Base-by-base conservation (phyloP, 35 echinoderm and acorn worm genomes). In the Antedon bifida region DNA sequence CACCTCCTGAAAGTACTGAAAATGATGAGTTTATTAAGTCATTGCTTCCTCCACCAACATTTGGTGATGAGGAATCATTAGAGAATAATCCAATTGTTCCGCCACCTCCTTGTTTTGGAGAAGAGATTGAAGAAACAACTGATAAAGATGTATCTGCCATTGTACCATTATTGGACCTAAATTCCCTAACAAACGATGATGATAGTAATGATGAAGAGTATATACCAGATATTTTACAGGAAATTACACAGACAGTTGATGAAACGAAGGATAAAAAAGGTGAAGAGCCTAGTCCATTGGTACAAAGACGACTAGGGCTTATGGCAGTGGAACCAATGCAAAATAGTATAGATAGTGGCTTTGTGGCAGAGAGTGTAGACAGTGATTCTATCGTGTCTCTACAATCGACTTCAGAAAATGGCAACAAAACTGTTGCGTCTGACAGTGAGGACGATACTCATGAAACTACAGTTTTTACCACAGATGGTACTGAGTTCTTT, bases 1-100 rank as follows among this genome's bases (percentile, higher is more conserved):
- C 95, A 30, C 95, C 95, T 76, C 87, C 91, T 30, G 83, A 16
- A 36, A 38, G 77, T 23, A 80, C 75, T 31, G 31, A 87, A 30
- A 85, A 86, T 84, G 91, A 92, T 83, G 87, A 90, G 34, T 75
- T 90, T 10, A 82, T 93, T 1, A 74, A 80, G 13, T 46, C 77
- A 4, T 64, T 93, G 30, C 85, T 92, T 31, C 95, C 95, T 21
- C 95, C 95, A 21, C 88, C 91, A 42, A 34, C 42, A 28, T 30
- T 93, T 14, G 79, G 79, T 39, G 87, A 77, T 28, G 88, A 89
- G 84, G 93, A 96, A 80, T 80, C 75, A 44, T 84, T 12, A 29
- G 31, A 34, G 31, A 78, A 23, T 32, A 34, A 32, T 34, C 12
- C 32, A 23, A 38, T 36, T 29, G 34, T 80, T 36, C 78, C 78